phyloP scores from a whole-genome alignment of 2,888 invertebrate species.

The Phalera bucephala region DNA sequence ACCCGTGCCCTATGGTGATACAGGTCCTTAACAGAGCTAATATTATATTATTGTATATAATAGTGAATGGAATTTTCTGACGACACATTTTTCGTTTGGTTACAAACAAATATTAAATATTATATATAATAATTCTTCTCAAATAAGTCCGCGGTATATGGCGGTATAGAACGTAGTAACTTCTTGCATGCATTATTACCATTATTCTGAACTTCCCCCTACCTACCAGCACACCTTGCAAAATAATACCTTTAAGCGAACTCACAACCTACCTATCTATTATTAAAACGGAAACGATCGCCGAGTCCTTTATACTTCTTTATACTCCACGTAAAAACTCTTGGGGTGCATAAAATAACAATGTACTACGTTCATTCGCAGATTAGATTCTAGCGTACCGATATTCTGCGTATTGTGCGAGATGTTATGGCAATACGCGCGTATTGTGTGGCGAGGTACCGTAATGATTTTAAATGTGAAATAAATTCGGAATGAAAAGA shows the following conservation, averaged over 20 bases:
- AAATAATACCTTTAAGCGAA: constrained; percentile 29
- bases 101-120: too few relatives aligned
- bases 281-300: constrained; percentile 67
- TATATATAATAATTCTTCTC: too few relatives aligned
- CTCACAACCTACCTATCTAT: constrained; percentile 34
- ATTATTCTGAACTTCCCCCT: too few relatives aligned
- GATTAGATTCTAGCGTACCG: neutral
- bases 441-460: neutral
- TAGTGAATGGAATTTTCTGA: too few relatives aligned
- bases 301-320: constrained; percentile 42
- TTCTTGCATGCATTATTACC: too few relatives aligned
- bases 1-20: too few relatives aligned
- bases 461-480: constrained; percentile 1
- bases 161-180: too few relatives aligned
- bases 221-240: constrained; percentile 12
- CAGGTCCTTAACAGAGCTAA: too few relatives aligned
- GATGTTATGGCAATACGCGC: neutral
- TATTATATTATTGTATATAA: too few relatives aligned
- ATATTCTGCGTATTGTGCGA: neutral
- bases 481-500: too few relatives aligned
- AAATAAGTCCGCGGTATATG: too few relatives aligned
- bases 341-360: constrained; percentile 78
- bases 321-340: constrained; percentile 51
- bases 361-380: constrained; percentile 32
- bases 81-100: too few relatives aligned